Base-by-base conservation (phyloP, 2,888 invertebrate genomes). In the Leptogaster cylindrica region DNA sequence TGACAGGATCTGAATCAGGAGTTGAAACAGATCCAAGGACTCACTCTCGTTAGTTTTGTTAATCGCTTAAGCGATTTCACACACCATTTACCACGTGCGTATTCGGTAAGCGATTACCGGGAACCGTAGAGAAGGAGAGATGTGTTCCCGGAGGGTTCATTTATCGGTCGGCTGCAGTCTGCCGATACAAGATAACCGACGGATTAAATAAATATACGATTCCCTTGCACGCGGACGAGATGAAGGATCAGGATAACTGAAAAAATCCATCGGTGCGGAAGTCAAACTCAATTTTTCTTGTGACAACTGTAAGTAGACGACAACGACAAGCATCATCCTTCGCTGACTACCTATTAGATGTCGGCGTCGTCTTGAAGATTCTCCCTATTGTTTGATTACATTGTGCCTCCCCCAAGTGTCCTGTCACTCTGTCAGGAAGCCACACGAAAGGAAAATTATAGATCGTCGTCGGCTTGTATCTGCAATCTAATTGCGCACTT, bases 41-140 rank as follows among this genome's bases (percentile, higher is more conserved):
- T 16, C 75, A 74, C 75, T 74, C 73, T 74, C 68, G 70, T 68
- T 68, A 70, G 70, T 68, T n/a, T 68, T 66, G 66, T 75, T 76
- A 77, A 78, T 75, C 75, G 76, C 76, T 77, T 76, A 78, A 77
- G 75, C 80, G 80, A 80, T 80, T 80, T 81, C 76, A 81, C 78
- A 79, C 79, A 78, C 78, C 78, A 81, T 81, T 80, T 78, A 80
- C 77, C 76, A 74, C 71, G 73, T 66, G 63, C 61, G 65, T 64
- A 65, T 46, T 39, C 28, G 33, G 55, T 65, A 67, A 63, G 25
- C 67, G 67, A 70, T 70, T 67, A 66, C 44, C 14, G 58, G 31
- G 23, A 23, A n/a, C 67, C 50, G 67, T 67, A 44, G 67, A 48
- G 51, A 41, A 64, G 58, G 65, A 20, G 8, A 33, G 18, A 66